Base-by-base conservation (phyloP, 2,888 invertebrate genomes). In the Leptopterna dolabrata region DNA sequence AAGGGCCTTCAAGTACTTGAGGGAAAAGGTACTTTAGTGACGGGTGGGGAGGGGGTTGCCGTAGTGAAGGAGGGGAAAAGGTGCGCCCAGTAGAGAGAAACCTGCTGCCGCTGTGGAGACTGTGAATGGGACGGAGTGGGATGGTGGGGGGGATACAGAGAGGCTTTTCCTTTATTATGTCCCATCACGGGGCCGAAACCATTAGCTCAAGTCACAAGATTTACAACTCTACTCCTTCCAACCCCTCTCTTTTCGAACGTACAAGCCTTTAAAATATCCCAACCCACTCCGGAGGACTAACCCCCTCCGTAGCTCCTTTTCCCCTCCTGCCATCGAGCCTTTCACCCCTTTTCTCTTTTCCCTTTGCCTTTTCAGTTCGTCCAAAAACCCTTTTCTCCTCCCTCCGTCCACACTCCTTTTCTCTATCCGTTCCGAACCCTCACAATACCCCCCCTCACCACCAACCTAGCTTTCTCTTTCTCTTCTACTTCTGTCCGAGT, bases 181-280 rank as follows among this genome's bases (percentile, higher is more conserved):
- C 83, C 83, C 83, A 83, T 83, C 83, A 83, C 70, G 83, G 83
- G 83, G 36, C 83, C 71, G 63, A 83, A 86, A 86, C 86, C 86
- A 86, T 86, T 86, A 86, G 86, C 86, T 76, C 86, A 76, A 78
- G 86, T 76, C 86, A 55, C 55, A 86, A 86, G 86, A 86, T 86
- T 86, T 86, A 86, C 86, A 86, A 86, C 86, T 76, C 86, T 76
- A 30, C 70, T 63, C 63, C 41, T 83, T 83, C 63, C 70, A 36
- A 55, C 36, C 70, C 27, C 55, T 76, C 63, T 83, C 83, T 63
- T 82, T 63, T 83, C 83, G 83, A 55, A 63, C 63, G 70, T 27
- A 83, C 83, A 63, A 83, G 70, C 83, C 83, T 83, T 83, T 83
- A 83, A 83, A 83, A 83, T 83, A 83, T 83, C 83, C 83, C 83